Conservation (phyloP, 1,140 invertebrate species). For the Leptopilina boulardi region DNA sequence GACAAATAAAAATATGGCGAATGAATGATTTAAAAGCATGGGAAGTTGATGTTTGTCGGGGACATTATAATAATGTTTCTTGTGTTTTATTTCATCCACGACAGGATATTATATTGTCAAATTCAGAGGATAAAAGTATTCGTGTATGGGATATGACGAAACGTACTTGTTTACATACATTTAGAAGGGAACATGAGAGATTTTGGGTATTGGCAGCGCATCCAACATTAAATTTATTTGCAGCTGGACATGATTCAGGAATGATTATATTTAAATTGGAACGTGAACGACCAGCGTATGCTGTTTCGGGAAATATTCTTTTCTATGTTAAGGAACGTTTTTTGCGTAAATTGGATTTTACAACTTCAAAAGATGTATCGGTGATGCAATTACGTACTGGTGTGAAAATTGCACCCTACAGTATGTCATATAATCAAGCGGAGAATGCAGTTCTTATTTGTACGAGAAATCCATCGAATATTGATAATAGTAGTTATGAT, state of each 20-base stretch:
- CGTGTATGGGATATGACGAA: slow-evolving; percentile 99
- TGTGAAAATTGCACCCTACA: slow-evolving; percentile 84
- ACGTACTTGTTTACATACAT: slow-evolving; percentile 96
- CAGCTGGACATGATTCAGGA: slow-evolving; percentile 97
- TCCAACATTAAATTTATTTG: slow-evolving; percentile 90
- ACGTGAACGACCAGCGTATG: slow-evolving; percentile 96
- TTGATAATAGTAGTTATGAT: slow-evolving; percentile 97
- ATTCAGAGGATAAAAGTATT: slow-evolving; percentile 98
- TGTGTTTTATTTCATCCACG: slow-evolving; percentile 98
- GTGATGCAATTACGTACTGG: slow-evolving; percentile 95
- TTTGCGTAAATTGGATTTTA: slow-evolving; percentile 94
- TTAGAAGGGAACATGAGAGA: slow-evolving; percentile 95
- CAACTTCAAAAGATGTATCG: slow-evolving; percentile 92
- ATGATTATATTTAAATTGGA: slow-evolving; percentile 92
- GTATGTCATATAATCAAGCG: slow-evolving; percentile 97
- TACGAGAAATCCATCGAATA: slow-evolving; percentile 83
- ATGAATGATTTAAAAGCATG: slow-evolving; percentile 99
- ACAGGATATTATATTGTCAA: slow-evolving; percentile 97
- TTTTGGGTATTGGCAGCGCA: slow-evolving; percentile 98
- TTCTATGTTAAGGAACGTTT: slow-evolving; percentile 98
- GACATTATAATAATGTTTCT: slow-evolving; percentile 99
- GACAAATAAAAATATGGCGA: slow-evolving; percentile 98
- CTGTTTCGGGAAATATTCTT: slow-evolving; percentile 93
- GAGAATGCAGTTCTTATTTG: slow-evolving; percentile 92
- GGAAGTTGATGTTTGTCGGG: slow-evolving; percentile 99